Percentiles rank a stretch among this genome's conserved stretches.
These are phyloP conservation scores for Hyposoter dolosus DNA, from an alignment of 2,888 invertebrate species.

Conservation along the genomic window DNA sequence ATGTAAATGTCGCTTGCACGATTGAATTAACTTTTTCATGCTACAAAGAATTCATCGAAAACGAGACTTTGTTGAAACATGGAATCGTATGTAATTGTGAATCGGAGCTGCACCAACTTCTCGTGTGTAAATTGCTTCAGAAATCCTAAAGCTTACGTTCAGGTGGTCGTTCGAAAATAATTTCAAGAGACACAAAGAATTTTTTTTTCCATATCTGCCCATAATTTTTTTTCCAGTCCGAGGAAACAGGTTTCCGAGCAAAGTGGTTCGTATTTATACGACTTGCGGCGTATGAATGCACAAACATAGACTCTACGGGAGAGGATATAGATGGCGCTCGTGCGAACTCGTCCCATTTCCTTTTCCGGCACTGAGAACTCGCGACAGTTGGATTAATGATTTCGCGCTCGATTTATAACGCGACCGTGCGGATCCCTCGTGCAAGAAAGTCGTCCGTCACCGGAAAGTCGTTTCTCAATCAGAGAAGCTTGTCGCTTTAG, in stretches of 20 bases:
- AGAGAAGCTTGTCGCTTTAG: conserved; percentile 47
- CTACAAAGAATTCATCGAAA: not conserved
- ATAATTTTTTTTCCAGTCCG: not conserved
- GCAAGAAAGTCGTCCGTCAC: conserved; percentile 68
- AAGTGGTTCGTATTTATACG: conserved; percentile 1
- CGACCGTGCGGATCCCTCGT: conserved; percentile 51
- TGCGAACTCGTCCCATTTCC: conserved; percentile 37
- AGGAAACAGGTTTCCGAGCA: not conserved
- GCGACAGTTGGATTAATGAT: conserved; percentile 65
- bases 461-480: conserved; percentile 68
- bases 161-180: not conserved
- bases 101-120: not conserved
- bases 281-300: not conserved
- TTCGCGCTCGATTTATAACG: conserved; percentile 63
- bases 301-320: conserved; percentile 21
- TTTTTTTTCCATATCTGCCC: not conserved
- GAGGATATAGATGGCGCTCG: conserved; percentile 18
- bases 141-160: not conserved
- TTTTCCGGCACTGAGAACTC: conserved; percentile 41
- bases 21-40: conserved; percentile 2
- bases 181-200: not conserved
- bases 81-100: not conserved
- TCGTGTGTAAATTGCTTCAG: not conserved
- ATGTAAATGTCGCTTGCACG: conserved; percentile 1
- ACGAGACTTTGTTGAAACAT: not conserved